phyloP scores from a whole-genome alignment of 2,888 invertebrate genomes.

The Bugulina stolonifera region DNA sequence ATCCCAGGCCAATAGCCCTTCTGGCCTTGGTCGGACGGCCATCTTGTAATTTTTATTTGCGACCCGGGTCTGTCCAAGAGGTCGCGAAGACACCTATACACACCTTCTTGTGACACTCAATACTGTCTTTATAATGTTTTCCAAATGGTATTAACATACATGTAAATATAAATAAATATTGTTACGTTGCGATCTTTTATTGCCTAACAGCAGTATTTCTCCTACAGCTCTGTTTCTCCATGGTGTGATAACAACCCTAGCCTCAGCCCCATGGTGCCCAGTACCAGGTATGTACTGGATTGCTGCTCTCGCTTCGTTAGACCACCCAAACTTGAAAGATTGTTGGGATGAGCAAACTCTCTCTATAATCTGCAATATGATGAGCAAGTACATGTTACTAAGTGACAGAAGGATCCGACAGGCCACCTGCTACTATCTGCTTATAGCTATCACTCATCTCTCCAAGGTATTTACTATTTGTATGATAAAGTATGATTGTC shows the following conservation, averaged over 20 bases:
- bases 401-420: not conserved
- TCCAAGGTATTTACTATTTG: not conserved
- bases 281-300: constrained; percentile 14
- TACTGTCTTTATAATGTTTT: too few relatives aligned
- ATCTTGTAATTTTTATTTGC: too few relatives aligned
- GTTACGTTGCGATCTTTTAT: too few relatives aligned
- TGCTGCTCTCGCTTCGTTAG: not conserved
- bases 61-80: too few relatives aligned
- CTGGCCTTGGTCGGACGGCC: too few relatives aligned
- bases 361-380: not conserved
- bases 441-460: not conserved
- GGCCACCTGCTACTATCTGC: constrained; percentile 16
- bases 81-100: too few relatives aligned
- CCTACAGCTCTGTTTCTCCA: not conserved
- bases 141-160: too few relatives aligned
- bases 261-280: constrained; percentile 2
- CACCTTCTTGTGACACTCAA: too few relatives aligned
- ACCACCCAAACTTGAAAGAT: not conserved
- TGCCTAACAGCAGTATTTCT: too few relatives aligned
- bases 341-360: constrained; percentile 18
- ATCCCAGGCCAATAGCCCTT: too few relatives aligned
- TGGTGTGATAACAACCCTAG: not conserved
- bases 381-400: not conserved
- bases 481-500: too few relatives aligned
- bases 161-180: too few relatives aligned